phyloP scores from a whole-genome alignment of 1,140 invertebrate species.

The Danaus melanippus region DNA sequence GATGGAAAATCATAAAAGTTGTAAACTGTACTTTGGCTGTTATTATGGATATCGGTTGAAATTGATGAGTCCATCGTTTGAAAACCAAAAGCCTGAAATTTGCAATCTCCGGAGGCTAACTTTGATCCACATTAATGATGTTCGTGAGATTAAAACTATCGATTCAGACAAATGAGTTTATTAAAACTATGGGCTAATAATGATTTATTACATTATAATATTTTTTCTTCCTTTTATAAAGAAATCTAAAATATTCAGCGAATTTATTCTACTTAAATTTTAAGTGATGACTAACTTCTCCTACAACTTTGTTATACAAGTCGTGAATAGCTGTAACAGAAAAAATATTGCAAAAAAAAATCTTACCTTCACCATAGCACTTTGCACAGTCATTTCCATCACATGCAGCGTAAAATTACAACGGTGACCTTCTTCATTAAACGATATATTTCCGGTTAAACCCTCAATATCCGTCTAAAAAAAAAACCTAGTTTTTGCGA shows the following conservation, averaged over 20 bases:
- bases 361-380: conserved; percentile 86
- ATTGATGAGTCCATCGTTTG: conserved; percentile 10
- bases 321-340: not conserved
- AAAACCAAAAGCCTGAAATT: conserved; percentile 11
- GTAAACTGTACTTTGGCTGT: not conserved
- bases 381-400: conserved; percentile 95
- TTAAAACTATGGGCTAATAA: no score
- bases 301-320: no score
- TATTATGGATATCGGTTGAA: conserved; percentile 9
- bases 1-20: conserved; percentile 3
- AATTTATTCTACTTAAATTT: no score
- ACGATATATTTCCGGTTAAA: conserved; percentile 91
- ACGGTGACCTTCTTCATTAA: conserved; percentile 90
- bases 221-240: no score
- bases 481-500: conserved; percentile 3
- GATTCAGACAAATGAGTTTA: not conserved
- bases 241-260: no score
- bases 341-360: conserved; percentile 4
- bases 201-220: no score
- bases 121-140: conserved; percentile 17
- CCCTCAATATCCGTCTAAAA: conserved; percentile 84
- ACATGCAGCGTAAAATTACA: conserved; percentile 94
- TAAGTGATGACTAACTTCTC: no score
- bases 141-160: conserved; percentile 5
- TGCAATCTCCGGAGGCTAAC: conserved; percentile 16